Evolutionary conservation across 1,140 invertebrate species (phyloP).

Genomic region (Mizuhopecten yessoensis): DNA sequence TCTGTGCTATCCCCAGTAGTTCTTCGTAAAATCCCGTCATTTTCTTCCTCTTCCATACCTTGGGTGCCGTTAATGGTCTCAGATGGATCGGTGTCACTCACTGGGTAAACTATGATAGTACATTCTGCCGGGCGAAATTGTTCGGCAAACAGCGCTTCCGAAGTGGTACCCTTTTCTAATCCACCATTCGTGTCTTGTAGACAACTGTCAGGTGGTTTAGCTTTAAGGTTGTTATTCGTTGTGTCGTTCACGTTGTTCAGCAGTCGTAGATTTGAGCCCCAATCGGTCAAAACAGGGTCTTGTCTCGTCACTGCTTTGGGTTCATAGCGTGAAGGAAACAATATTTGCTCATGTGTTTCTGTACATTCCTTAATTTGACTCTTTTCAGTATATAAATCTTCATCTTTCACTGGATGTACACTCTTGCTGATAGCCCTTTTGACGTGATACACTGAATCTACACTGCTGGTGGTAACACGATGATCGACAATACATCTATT

Average conservation of each 20-base stretch:
- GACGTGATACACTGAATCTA: too few relatives aligned
- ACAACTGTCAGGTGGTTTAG: background rate
- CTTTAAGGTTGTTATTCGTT: background rate
- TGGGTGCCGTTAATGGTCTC: too few relatives aligned
- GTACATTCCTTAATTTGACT: background rate
- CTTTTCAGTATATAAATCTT: too few relatives aligned
- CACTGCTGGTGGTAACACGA: too few relatives aligned
- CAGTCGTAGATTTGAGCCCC: background rate
- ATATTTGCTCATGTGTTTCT: background rate
- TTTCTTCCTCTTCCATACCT: background rate
- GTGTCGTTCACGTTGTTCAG: background rate
- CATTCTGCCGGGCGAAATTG: background rate
- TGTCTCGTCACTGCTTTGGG: background rate
- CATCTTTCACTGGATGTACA: too few relatives aligned
- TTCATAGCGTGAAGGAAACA: background rate
- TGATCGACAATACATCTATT: too few relatives aligned
- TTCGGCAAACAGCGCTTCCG: background rate
- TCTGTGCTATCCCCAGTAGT: background rate
- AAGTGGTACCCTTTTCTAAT: background rate
- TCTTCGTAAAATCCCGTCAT: background rate
- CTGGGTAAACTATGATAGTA: background rate
- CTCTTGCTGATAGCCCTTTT: too few relatives aligned
- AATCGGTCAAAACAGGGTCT: background rate
- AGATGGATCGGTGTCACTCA: background rate
- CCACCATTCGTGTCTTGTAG: background rate